Evolutionary conservation across 2,113 vertebrate species (phyloP), one percentile per base, ranked within the genome.

Genomic region (Pterocles orientalis): DNA sequence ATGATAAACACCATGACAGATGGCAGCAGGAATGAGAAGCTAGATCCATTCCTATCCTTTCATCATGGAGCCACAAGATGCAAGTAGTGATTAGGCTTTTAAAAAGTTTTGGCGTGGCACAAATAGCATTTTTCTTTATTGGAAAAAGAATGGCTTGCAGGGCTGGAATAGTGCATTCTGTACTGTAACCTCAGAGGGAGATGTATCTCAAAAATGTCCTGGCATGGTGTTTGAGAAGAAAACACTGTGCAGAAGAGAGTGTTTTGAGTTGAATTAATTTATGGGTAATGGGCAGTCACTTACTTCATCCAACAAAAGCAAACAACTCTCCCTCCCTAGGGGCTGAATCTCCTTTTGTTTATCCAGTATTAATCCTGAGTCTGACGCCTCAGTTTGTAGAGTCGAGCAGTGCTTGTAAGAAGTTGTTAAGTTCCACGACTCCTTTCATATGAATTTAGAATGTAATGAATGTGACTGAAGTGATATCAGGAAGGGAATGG

Each of bases 31-130:
- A 65, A 91, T 81, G 90, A 87, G 94, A 39, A 86, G 57, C 31
- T 48, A n/a, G 77, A 80, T 94, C 82, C 80, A 29, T 86, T 34
- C 15, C 18, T 56, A n/a, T 11, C 91, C 94, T 96, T 86, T 97
- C 94, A 94, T 97, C 78, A 11, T 0, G 18, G 71, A 94, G 93
- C 97, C 97, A 82, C 94, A 88, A 93, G 75, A 68, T 80, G 70
- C 84, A 95, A 54, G 95, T 65, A 53, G 84, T 86, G 84, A 95
- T 95, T 90, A 92, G 80, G 57, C 53, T 65, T 86, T 58, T 21
- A 41, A 66, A 94, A 94, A 50, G 70, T 90, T 62, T 4, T 92
- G 95, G 92, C 26, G 5, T 73, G 66, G 72, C 83, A 83, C 39
- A 24, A 69, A 34, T 45, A 58, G 85, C 9, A 36, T 78, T 91